Evolutionary conservation across 2,113 vertebrate species (phyloP).

Genomic region (Sinocyclocheilus grahami): DNA sequence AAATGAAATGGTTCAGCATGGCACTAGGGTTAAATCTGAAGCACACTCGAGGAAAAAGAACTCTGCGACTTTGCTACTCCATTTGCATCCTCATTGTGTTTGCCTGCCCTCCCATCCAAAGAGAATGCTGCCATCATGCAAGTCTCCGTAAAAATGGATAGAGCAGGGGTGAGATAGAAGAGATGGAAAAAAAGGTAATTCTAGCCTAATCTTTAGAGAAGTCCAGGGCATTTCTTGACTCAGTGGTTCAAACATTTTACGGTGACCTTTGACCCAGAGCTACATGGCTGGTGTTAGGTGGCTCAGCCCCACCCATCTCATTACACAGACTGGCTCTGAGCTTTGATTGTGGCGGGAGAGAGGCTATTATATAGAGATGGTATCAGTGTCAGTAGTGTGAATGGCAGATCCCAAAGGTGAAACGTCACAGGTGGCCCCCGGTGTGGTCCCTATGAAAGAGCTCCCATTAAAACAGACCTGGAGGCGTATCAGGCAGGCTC

Average conservation of each 20-base stretch:
- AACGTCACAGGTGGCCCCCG: constrained; percentile 70
- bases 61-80: neutral
- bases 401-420: constrained; percentile 68
- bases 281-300: constrained; percentile 69
- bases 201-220: constrained; percentile 74
- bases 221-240: constrained; percentile 74
- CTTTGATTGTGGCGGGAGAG: constrained; percentile 62
- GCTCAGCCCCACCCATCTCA: constrained; percentile 54
- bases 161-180: constrained; percentile 60
- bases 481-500: constrained; percentile 16
- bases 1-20: too few species aligned
- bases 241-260: constrained; percentile 74
- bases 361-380: constrained; percentile 76
- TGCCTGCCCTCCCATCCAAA: constrained; percentile 60
- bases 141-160: constrained; percentile 64
- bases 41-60: neutral
- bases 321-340: constrained; percentile 21
- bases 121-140: constrained; percentile 56
- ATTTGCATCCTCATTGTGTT: neutral
- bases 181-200: constrained; percentile 67
- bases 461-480: constrained; percentile 42
- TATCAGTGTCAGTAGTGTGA: constrained; percentile 75
- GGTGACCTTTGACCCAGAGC: constrained; percentile 75
- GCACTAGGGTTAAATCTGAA: neutral
- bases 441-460: constrained; percentile 52